These are phyloP conservation scores for Cololabis saira DNA, from an alignment of 2,113 vertebrate genomes.

Conservation along the genomic window DNA sequence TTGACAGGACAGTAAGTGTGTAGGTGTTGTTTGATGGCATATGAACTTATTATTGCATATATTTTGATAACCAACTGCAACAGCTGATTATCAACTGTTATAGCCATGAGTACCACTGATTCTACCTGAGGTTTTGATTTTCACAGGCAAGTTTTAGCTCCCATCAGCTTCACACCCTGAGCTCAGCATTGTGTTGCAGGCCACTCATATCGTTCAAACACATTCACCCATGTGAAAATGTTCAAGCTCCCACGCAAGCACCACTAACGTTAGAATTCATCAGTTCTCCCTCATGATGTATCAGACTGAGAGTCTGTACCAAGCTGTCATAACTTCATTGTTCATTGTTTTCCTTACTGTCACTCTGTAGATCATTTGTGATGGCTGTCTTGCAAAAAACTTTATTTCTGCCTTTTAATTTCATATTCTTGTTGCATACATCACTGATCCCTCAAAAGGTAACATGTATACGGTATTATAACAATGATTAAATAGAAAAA, in stretches of 20 bases:
- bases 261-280: conserved; percentile 5
- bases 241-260: conserved; percentile 10
- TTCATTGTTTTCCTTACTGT: conserved; percentile 46
- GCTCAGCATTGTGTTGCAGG: conserved; percentile 49
- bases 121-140: too few relatives aligned
- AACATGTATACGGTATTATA: conserved; percentile 8
- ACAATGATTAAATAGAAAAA: neutral
- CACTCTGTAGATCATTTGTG: conserved; percentile 32
- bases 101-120: too few relatives aligned
- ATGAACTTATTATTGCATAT: conserved; percentile 11
- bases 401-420: conserved; percentile 33
- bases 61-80: conserved; percentile 11
- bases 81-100: too few relatives aligned
- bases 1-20: conserved; percentile 52
- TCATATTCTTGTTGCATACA: neutral
- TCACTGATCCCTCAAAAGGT: neutral
- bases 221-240: conserved; percentile 11
- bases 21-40: conserved; percentile 9
- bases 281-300: conserved; percentile 43
- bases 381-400: conserved; percentile 28
- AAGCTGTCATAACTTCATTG: conserved; percentile 46
- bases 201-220: conserved; percentile 6
- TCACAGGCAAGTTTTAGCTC: too few relatives aligned
- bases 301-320: conserved; percentile 42
- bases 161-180: conserved; percentile 12